Base-by-base conservation (phyloP, 2,888 invertebrate genomes). In the Psylliodes chrysocephalus region DNA sequence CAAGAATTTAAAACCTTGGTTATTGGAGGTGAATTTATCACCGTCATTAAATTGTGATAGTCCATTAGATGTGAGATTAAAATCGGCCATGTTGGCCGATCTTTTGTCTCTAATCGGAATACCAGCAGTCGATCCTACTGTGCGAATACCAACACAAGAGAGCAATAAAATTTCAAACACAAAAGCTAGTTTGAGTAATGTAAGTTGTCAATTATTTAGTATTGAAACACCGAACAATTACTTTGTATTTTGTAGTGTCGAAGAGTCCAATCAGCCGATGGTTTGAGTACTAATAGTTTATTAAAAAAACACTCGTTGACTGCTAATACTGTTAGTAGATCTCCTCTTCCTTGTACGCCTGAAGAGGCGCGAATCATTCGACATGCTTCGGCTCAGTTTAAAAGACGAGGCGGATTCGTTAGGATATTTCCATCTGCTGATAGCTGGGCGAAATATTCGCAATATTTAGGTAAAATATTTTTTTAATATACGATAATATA, bases 41-140 rank as follows among this genome's bases (percentile, higher is more conserved):
- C 97, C 98, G 4, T 94, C 93, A 74, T 82, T 95, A 73, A 93
- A 92, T 70, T 95, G 96, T 80, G 97, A 98, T 82, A 93, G 95
- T 71, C 96, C 96, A 0, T 83, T 98, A 67, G 98, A 98, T 83
- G 91, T 95, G 42, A 90, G 96, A 76, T 89, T 98, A 10, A 98
- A 98, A 83, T 93, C 95, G 0, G 93, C 95, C 1, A 87, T 98
- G 81, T 84, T 98, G 73, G 90, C 95, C 1, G 96, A 98, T 85
- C 86, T 97, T 7, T 85, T 98, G 60, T 96, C 95, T n/a, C 86
- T 98, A 67, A 90, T 96, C 66, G 96, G 96, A 38, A 86, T 95
- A 54, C 92, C 93, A 0, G 93, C 93, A 0, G 86, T 91, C 56
- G 91, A 91, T 78, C 89, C 89, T 10, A 84, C 87, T 77, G 82